These are phyloP conservation scores for Chrysotoxum bicinctum DNA, from an alignment of 2,888 invertebrate genomes.

Conservation along the genomic window DNA sequence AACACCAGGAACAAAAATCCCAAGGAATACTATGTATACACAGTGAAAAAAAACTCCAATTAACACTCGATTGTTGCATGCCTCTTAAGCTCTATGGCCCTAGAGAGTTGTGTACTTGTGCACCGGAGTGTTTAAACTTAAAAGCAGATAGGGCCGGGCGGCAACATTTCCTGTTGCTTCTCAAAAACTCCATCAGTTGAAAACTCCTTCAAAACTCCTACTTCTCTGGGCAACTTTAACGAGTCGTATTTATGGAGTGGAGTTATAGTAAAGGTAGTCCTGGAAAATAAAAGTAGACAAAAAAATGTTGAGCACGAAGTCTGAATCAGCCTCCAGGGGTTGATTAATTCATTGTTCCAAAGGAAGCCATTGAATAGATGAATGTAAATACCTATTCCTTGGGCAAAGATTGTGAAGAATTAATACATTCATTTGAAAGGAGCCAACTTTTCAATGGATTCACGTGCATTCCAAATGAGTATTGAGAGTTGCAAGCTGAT, in stretches of 20 bases:
- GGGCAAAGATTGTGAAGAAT: constrained; percentile 12
- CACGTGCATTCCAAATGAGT: constrained; percentile 16
- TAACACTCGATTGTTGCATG: constrained; percentile 67
- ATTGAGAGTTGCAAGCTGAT: not conserved
- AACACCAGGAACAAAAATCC: constrained; percentile 16
- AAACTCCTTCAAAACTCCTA: constrained; percentile 38
- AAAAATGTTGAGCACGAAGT: constrained; percentile 9
- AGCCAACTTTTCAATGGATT: constrained; percentile 19
- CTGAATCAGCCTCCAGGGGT: constrained; percentile 36
- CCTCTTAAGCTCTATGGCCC: constrained; percentile 55
- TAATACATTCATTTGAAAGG: constrained; percentile 39
- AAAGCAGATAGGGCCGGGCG: constrained; percentile 24
- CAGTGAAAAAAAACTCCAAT: constrained; percentile 53
- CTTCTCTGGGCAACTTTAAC: constrained; percentile 40
- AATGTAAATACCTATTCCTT: constrained; percentile 41
- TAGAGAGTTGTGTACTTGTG: constrained; percentile 54
- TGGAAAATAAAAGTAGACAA: not conserved
- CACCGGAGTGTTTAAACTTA: constrained; percentile 48
- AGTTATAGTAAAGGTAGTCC: not conserved
- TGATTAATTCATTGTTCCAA: constrained; percentile 69
- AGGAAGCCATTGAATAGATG: constrained; percentile 44
- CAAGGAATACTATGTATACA: not conserved
- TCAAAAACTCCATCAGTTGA: constrained; percentile 41
- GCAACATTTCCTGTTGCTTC: constrained; percentile 62
- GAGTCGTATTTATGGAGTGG: constrained; percentile 47